Evolutionary conservation across 1,140 invertebrate genomes (phyloP).

Genomic region (Probaryconus sp.): DNA sequence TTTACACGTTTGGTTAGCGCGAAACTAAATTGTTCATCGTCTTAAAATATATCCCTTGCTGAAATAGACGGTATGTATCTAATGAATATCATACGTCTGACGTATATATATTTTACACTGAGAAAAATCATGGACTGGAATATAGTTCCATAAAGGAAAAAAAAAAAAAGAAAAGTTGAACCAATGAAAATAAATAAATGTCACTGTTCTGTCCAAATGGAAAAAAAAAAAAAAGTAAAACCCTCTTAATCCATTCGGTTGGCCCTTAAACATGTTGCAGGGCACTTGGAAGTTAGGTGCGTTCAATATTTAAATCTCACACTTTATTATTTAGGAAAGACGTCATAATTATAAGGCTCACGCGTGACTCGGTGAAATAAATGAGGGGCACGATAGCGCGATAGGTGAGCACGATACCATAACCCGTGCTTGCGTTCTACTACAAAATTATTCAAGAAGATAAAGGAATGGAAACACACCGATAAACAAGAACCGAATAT

Average conservation of each 20-base stretch:
- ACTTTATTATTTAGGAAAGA: constrained; percentile 63
- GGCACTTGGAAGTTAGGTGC: constrained; percentile 37
- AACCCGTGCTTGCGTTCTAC: constrained; percentile 44
- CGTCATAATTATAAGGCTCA: constrained; percentile 58
- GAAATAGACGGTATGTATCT: too few species aligned
- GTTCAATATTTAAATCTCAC: constrained; percentile 36
- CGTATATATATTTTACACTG: too few species aligned
- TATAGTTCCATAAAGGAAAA: too few species aligned
- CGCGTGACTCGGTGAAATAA: constrained; percentile 65
- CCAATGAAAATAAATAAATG: too few species aligned
- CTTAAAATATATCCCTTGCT: too few species aligned
- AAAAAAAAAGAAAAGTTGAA: too few species aligned
- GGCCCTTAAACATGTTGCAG: constrained; percentile 11
- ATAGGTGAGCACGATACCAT: constrained; percentile 52
- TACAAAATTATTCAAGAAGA: constrained; percentile 51
- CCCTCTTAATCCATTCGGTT: constrained; percentile 11
- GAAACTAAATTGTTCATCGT: neutral
- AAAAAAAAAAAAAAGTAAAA: too few species aligned
- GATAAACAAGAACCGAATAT: constrained; percentile 42
- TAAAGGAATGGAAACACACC: constrained; percentile 48
- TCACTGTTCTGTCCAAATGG: too few species aligned
- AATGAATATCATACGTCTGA: too few species aligned
- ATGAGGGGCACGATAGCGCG: constrained; percentile 53
- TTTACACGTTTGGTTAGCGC: constrained; percentile 19
- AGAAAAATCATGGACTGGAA: too few species aligned